These are phyloP conservation scores for Torymus texanus DNA, from an alignment of 2,888 invertebrate species.

Conservation along the genomic window DNA sequence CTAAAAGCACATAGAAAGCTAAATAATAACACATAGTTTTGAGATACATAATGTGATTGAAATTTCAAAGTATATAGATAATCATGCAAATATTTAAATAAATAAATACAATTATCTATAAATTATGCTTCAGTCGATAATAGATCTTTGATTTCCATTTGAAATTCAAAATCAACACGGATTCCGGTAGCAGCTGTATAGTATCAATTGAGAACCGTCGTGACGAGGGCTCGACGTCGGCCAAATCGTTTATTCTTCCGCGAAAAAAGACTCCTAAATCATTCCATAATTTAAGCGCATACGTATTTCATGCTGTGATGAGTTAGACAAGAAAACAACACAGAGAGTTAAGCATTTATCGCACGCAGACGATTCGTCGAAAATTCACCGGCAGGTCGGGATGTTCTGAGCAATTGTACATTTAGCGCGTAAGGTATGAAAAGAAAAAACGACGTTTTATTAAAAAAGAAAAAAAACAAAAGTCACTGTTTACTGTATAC, in stretches of 20 bases:
- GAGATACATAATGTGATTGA: not conserved
- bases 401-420: conserved; percentile 43
- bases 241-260: conserved; percentile 47
- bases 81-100: not conserved
- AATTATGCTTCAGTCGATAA: not conserved
- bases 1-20: conserved; percentile 2
- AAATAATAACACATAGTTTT: conserved; percentile 28
- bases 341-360: conserved; percentile 5
- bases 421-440: conserved; percentile 2
- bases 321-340: conserved; percentile 19
- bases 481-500: conserved; percentile 42
- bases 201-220: conserved; percentile 13
- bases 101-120: conserved; percentile 8
- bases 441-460: not conserved
- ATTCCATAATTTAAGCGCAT: conserved; percentile 56
- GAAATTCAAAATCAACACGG: not conserved
- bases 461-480: conserved; percentile 8
- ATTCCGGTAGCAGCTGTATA: not conserved
- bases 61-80: not conserved
- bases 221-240: conserved; percentile 32
- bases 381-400: conserved; percentile 23
- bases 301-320: conserved; percentile 56
- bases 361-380: conserved; percentile 40
- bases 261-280: conserved; percentile 50
- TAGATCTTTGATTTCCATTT: not conserved